Base-by-base conservation (phyloP, 2,888 invertebrate species). In the Conchocele bisecta region DNA sequence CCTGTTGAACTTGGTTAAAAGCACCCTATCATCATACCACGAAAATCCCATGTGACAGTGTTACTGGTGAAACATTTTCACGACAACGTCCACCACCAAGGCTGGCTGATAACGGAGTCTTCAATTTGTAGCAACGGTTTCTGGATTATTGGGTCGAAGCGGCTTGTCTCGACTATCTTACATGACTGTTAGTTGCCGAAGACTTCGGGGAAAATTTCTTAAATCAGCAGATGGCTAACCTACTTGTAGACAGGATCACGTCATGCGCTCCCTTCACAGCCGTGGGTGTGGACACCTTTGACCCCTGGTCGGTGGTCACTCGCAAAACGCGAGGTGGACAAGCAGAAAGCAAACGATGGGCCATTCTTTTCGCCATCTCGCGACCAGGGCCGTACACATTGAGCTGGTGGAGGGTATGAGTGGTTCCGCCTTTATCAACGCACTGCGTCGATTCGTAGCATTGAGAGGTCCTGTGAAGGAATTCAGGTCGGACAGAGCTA, bases 371-470 rank as follows among this genome's bases (percentile, higher is more conserved):
- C 29, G 54, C 48, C 15, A 67, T 66, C 28, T 67, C 37, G 57
- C 35, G 13, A 61, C 42, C n/a, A 28, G 59, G 26, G 59, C 56
- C 15, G 31, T 71, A 15, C 71, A 71, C 54, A 71, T 71, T 15
- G 58, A 71, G 35, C n/a, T n/a, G 41, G 41, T 72, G 5, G 60
- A 67, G 41, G 61, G 58, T 4, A 73, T 73, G 69, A 41, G 17
- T 28, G 54, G 64, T 24, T 73, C 65, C 11, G 57, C 69, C 6
- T 76, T 73, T 44, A 73, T 73, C 13, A 76, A 73, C 29, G 60
- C 65, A 4, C 41, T 76, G 7, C 37, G 60, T 4, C 24, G 72
- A 3, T 64, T 73, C 22, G 48, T 65, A 3, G 39, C 72, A 11
- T n/a, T 72, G 13, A 53, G 69, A 13, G 64, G 64, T 0, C 33